phyloP scores from a whole-genome alignment of 2,113 vertebrate genomes.

The Furnarius figulus region DNA sequence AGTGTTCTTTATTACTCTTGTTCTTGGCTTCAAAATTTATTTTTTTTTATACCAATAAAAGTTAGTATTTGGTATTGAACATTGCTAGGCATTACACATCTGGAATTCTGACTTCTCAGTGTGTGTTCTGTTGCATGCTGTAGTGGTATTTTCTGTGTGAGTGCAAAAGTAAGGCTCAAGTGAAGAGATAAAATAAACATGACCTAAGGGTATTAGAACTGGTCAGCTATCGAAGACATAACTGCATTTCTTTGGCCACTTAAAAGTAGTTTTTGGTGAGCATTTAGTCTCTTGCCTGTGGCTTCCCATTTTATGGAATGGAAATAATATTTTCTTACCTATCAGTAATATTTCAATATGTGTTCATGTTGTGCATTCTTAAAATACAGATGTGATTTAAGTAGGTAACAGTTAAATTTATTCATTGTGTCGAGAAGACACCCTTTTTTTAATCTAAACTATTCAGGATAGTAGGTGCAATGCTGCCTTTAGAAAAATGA shows the following conservation, averaged over 20 bases:
- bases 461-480: background rate
- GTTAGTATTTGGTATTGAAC: background rate
- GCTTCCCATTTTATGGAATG: background rate
- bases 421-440: background rate
- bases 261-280: background rate
- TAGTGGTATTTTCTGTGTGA: background rate
- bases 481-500: background rate
- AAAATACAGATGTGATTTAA: background rate
- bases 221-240: background rate
- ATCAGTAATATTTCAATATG: background rate
- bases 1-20: background rate
- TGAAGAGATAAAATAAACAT: background rate
- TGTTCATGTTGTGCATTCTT: background rate
- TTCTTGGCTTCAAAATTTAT: background rate
- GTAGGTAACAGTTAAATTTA: background rate
- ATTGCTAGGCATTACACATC: fast-evolving
- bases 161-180: background rate
- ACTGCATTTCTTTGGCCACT: background rate
- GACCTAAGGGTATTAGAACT: background rate
- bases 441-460: background rate
- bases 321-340: background rate
- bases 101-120: background rate
- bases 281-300: background rate
- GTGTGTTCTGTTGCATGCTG: fast-evolving
- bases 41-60: background rate